Evolutionary conservation across 1,140 invertebrate genomes (phyloP), one percentile per base, ranked within the genome.

Genomic region (Harpegnathos saltator): DNA sequence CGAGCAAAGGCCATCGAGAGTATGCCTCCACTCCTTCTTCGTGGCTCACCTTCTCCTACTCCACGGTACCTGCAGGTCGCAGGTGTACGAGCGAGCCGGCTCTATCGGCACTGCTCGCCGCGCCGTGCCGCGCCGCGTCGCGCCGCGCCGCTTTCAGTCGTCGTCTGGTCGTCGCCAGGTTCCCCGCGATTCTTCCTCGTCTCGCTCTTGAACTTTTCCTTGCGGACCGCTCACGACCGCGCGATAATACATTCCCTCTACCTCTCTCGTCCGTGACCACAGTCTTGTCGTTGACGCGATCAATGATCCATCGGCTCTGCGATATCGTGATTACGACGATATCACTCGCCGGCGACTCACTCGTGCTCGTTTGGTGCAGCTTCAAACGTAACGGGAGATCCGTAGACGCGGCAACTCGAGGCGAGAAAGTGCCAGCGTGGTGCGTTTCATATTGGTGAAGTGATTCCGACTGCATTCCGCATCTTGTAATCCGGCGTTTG

Each of bases 131-230:
- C n/a, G n/a, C n/a, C n/a, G n/a, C n/a, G n/a, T n/a, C n/a, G n/a
- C 86, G 85, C 84, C 87, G 86, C 86, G 84, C 50, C 84, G 86
- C 89, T 86, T 85, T 92, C 90, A 92, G 92, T 93, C 85, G 86
- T 83, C 89, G 90, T 86, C 86, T 89, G 90, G 88, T 85, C 90
- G 91, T 91, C 87, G 87, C 85, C 87, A 82, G 88, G 87, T 89
- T 87, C 87, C 86, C 90, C 90, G 84, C 38, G 83, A 22, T 80
- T 68, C 59, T 22, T 63, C 56, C 72, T 62, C 22, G 56, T 50
- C 72, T 62, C 22, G 56, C 38, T 44, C 38, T 44, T 11, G 29
- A 5, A 3, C 5, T 1, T 3, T 33, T 33, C 29, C 29, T 33
- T 33, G 5, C 5, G 1, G 29, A 33, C 29, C 5, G 29, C 1